Conservation (phyloP, 1,140 invertebrate genomes). For the Rhysida immarginata region DNA sequence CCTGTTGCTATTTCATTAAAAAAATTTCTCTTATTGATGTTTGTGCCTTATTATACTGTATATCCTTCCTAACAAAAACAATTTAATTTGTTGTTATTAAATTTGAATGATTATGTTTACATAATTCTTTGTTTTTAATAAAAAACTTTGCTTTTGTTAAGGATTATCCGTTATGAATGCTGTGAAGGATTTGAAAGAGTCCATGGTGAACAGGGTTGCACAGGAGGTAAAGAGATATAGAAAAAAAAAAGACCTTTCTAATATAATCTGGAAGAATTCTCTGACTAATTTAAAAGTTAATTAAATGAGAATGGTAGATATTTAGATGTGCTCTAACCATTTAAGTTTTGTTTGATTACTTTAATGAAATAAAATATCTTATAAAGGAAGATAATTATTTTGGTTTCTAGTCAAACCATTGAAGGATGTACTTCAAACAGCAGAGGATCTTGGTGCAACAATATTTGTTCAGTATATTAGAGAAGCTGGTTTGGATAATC, state of each 20-base stretch:
- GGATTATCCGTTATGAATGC: constrained; percentile 36
- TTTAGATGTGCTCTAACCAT: not conserved
- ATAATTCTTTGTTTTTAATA: not conserved
- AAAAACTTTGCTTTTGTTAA: constrained; percentile 17
- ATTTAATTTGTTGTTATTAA: too few species aligned
- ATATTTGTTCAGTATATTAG: constrained; percentile 31
- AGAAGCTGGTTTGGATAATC: constrained; percentile 27
- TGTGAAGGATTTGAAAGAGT: constrained; percentile 35
- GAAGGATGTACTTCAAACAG: constrained; percentile 34
- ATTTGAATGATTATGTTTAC: too few species aligned
- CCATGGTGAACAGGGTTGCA: constrained; percentile 30
- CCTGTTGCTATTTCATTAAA: too few species aligned
- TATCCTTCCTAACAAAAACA: not conserved
- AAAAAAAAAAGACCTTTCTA: too few species aligned
- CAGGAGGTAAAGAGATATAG: constrained; percentile 30
- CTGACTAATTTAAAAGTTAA: not conserved
- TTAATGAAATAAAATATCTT: too few species aligned
- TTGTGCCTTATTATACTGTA: not conserved
- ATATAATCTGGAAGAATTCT: not conserved
- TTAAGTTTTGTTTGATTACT: too few species aligned
- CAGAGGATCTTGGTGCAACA: constrained; percentile 31
- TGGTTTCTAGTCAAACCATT: constrained; percentile 33
- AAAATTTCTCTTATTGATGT: not conserved
- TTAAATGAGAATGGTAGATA: not conserved
- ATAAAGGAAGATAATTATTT: not conserved